Percentiles rank a stretch among this genome's conserved stretches.
phyloP scores from a whole-genome alignment of 2,888 invertebrate genomes.

The Polia nebulosa region DNA sequence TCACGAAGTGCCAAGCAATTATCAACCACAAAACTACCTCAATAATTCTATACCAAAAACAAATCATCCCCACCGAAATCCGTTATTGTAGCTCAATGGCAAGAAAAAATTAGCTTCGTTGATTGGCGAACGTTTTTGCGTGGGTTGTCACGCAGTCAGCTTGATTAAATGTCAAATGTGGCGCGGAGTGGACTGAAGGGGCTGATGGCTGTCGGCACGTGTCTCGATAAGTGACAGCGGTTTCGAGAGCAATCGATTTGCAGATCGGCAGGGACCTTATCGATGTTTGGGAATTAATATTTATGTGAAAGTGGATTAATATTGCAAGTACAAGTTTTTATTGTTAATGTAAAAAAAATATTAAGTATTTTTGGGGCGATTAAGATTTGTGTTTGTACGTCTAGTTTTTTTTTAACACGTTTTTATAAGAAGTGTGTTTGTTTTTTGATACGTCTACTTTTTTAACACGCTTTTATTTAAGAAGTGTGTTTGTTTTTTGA shows the following conservation, averaged over 20 bases:
- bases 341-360: too few species aligned
- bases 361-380: too few species aligned
- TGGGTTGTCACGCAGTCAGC: conserved; percentile 14
- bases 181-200: conserved; percentile 21
- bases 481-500: too few species aligned
- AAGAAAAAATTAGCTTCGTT: conserved; percentile 14
- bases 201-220: conserved; percentile 6
- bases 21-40: background rate
- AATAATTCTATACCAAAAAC: conserved; percentile 1
- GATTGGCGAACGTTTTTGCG: conserved; percentile 41
- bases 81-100: background rate
- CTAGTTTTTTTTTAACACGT: too few species aligned
- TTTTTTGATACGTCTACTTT: too few species aligned
- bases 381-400: too few species aligned
- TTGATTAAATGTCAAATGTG: conserved; percentile 44
- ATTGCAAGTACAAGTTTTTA: too few species aligned
- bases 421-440: too few species aligned
- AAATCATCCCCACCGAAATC: background rate
- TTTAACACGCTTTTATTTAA: too few species aligned
- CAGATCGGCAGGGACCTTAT: background rate
- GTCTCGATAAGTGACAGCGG: conserved; percentile 18
- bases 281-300: conserved; percentile 2
- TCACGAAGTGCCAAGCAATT: background rate
- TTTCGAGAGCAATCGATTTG: conserved; percentile 26
- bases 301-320: too few species aligned